These are phyloP conservation scores for Huso huso DNA, from an alignment of 2,797 vertebrate genomes.

Conservation along the genomic window DNA sequence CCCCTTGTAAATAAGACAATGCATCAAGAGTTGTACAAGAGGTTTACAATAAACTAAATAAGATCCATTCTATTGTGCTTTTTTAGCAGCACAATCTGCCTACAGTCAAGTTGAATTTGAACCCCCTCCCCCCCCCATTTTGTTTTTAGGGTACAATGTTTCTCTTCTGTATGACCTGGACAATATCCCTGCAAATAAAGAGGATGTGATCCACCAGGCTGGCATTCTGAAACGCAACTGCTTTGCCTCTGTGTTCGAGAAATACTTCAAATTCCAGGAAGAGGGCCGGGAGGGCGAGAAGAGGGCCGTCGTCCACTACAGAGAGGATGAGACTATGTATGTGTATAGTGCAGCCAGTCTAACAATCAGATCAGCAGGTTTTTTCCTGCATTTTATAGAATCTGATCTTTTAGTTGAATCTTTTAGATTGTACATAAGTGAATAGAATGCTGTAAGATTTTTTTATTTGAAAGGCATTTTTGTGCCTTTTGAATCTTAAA, in stretches of 20 bases:
- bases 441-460: not conserved
- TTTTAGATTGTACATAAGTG: not conserved
- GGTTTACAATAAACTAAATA: too few species aligned
- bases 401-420: not conserved
- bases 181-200: constrained; percentile 76
- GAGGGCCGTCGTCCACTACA: constrained; percentile 93
- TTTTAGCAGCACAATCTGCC: too few species aligned
- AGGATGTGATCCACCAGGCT: constrained; percentile 84
- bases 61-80: too few species aligned
- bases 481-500: not conserved
- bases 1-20: too few species aligned
- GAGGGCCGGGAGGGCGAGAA: constrained; percentile 90
- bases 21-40: too few species aligned
- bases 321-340: constrained; percentile 96
- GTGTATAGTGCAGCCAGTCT: constrained; percentile 27
- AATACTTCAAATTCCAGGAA: constrained; percentile 97
- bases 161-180: constrained; percentile 94
- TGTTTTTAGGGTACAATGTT: constrained; percentile 83
- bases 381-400: not conserved
- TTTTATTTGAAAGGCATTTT: not conserved
- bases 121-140: not conserved
- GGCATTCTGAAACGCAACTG: constrained; percentile 98
- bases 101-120: constrained; percentile 7
- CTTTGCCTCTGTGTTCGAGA: constrained; percentile 96
- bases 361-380: not conserved